These are phyloP conservation scores for Lampris megalopsis DNA, from an alignment of 2,113 vertebrate genomes.

Conservation along the genomic window DNA sequence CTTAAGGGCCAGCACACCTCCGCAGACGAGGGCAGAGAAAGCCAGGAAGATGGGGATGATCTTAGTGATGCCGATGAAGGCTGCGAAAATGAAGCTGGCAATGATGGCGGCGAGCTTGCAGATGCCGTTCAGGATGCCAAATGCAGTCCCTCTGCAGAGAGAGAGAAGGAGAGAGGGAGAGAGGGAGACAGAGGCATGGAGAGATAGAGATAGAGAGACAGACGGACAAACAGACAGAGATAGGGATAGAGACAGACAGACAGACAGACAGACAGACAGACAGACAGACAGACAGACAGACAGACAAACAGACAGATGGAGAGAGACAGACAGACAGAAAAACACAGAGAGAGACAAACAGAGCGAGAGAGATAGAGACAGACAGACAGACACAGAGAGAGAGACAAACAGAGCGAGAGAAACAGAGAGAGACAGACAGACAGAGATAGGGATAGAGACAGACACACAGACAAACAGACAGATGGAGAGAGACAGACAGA, in stretches of 20 bases:
- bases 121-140: conserved; percentile 93
- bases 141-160: conserved; percentile 89
- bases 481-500: no score
- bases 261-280: background rate
- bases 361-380: no score
- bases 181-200: background rate
- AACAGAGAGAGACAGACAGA: no score
- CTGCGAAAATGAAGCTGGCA: conserved; percentile 95
- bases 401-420: no score
- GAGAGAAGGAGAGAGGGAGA: conserved; percentile 5
- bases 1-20: conserved; percentile 91
- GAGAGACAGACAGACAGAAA: no score
- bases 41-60: conserved; percentile 95
- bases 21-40: conserved; percentile 90
- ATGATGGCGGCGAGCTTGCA: conserved; percentile 94
- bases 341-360: no score
- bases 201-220: no score
- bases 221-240: no score
- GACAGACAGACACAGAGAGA: no score
- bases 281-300: background rate
- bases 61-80: conserved; percentile 94
- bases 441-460: no score
- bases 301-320: background rate
- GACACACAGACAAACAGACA: no score
- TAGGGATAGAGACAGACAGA: no score